Evolutionary conservation across 2,797 vertebrate genomes (phyloP).

Genomic region (Enteromius argenteus): DNA sequence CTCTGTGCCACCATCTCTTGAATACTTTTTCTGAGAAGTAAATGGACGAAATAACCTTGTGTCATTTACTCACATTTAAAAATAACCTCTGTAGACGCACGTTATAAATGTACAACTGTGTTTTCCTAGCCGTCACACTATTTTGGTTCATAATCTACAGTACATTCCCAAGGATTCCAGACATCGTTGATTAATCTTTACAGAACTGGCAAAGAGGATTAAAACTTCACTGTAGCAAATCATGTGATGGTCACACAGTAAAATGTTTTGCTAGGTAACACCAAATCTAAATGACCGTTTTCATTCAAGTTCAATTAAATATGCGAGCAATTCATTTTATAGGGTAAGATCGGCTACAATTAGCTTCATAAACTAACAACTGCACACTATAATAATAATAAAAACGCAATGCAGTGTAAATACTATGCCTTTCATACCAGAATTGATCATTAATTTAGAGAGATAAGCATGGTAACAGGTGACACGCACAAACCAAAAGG

Average conservation of each 20-base stretch:
- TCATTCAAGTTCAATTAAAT: neutral
- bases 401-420: neutral
- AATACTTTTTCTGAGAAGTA: neutral
- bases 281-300: neutral
- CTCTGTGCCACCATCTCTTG: neutral
- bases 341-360: neutral
- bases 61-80: conserved; percentile 12
- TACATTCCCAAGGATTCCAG: conserved; percentile 5
- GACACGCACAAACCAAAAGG: too few relatives aligned
- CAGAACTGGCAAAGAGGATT: conserved; percentile 34
- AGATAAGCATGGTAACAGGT: neutral
- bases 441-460: neutral
- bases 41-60: neutral
- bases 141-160: neutral
- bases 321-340: neutral
- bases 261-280: neutral
- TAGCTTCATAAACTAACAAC: neutral
- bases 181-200: conserved; percentile 34
- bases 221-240: conserved; percentile 25
- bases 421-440: neutral
- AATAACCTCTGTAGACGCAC: neutral
- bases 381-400: neutral
- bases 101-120: neutral
- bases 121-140: neutral
- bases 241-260: conserved; percentile 52